Evolutionary conservation across 2,113 vertebrate species (phyloP).

Genomic region (Cyanistes caeruleus): DNA sequence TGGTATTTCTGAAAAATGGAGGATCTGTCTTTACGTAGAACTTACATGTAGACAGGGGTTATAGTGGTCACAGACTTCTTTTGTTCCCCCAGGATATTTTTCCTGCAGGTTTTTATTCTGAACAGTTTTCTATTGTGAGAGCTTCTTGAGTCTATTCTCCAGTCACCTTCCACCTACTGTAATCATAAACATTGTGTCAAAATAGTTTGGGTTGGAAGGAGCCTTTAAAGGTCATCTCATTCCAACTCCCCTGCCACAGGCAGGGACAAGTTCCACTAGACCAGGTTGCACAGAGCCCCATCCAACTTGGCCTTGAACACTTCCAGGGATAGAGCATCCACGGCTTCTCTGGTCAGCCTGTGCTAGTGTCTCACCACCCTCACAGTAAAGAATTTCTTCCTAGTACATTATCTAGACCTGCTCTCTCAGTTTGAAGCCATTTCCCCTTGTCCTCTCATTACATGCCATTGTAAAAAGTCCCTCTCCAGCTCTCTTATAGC

Average conservation of each 20-base stretch:
- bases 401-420: not conserved
- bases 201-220: not conserved
- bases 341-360: not conserved
- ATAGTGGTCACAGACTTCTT: not conserved
- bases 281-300: not conserved
- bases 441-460: not conserved
- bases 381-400: not conserved
- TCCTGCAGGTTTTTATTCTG: not conserved
- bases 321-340: not conserved
- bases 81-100: not conserved
- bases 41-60: not conserved
- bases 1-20: not conserved
- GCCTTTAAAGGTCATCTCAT: not conserved
- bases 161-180: not conserved
- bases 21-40: not conserved
- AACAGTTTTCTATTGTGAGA: not conserved
- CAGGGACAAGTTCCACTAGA: not conserved
- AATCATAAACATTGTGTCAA: not conserved
- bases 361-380: not conserved
- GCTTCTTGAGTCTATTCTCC: not conserved
- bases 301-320: not conserved
- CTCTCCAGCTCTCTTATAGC: not conserved
- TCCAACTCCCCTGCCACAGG: not conserved
- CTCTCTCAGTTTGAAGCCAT: not conserved
- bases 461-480: not conserved